Evolutionary conservation across 35 echinoderm and acorn worm genomes (phyloP), one percentile per base, ranked within the genome.

Genomic region (Ophioderma brevispina): DNA sequence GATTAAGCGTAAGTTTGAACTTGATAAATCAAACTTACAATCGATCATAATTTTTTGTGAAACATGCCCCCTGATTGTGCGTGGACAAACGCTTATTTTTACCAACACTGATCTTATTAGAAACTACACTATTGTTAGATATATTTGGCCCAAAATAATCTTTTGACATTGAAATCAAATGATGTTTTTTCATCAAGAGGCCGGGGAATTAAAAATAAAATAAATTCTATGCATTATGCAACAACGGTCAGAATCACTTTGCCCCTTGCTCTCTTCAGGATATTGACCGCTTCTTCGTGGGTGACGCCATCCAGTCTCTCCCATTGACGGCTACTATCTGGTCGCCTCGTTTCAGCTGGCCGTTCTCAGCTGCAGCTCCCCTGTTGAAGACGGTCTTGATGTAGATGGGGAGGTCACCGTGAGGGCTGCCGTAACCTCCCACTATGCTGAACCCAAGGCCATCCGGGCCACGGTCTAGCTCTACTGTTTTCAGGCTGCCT

Each of bases 381-480:
- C 88, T 90, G 37, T 88, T 89, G 86, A 99, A 99, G 32, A 99
- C 97, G 1, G 97, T 99, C 84, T 99, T 99, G 84, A 99, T 94
- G 42, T 99, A 99, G 70, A 99, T 99, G 37, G 97, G 97, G 21
- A 99, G 88, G 78, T 99, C 91, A 23, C 97, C 97, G 39, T 99
- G 97, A 31, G 97, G 97, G 40, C 97, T 99, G 17, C 94, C 94
- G 56, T 77, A 78, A 13, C 97, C 97, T 15, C 97, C 97, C 0
- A 99, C 93, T 32, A 99, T 99, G 75, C 97, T 99, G 85, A 99
- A 99, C 0, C 97, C 97, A 0, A 99, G 89, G 3, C 97, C 97
- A 63, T 95, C 93, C 39, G 90, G 87, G 55, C 97, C 97, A 59
- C 97, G 83, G 8, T 95, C 87, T 23, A 99, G 79, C 39, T 85